Evolutionary conservation across 1,140 invertebrate genomes (phyloP).

Genomic region (Bradynema listronoti): DNA sequence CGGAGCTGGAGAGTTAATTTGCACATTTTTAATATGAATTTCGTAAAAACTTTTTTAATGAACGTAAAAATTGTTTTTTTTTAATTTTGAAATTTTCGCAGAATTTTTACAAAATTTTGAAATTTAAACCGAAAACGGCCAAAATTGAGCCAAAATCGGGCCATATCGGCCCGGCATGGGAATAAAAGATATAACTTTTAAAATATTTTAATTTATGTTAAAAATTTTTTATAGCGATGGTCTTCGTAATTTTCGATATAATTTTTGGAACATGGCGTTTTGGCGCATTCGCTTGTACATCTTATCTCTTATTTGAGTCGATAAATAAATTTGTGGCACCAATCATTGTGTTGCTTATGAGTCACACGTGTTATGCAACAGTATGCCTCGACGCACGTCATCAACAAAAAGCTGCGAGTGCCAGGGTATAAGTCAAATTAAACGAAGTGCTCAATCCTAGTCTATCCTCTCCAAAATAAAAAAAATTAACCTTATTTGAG

Average conservation of each 20-base stretch:
- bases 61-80: neutral
- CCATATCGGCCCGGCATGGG: too few species aligned
- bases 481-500: too few species aligned
- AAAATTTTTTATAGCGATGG: conserved; percentile 37
- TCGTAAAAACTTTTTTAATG: neutral
- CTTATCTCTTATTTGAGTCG: conserved; percentile 55
- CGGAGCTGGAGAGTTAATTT: too few species aligned
- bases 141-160: too few species aligned
- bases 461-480: too few species aligned
- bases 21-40: neutral
- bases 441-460: too few species aligned
- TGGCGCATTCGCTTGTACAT: conserved; percentile 40
- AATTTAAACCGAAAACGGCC: too few species aligned
- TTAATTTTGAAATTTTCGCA: neutral
- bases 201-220: neutral
- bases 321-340: conserved; percentile 47
- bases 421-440: too few species aligned
- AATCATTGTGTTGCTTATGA: conserved; percentile 45
- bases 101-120: neutral
- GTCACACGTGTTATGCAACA: conserved; percentile 54
- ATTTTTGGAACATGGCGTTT: conserved; percentile 51
- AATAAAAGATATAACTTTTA: too few species aligned
- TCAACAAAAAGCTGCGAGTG: conserved; percentile 50
- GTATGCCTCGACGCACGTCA: conserved; percentile 48
- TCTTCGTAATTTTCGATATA: conserved; percentile 50